Base-by-base conservation (phyloP, 1,140 invertebrate genomes). In the Microvelia longipes region DNA sequence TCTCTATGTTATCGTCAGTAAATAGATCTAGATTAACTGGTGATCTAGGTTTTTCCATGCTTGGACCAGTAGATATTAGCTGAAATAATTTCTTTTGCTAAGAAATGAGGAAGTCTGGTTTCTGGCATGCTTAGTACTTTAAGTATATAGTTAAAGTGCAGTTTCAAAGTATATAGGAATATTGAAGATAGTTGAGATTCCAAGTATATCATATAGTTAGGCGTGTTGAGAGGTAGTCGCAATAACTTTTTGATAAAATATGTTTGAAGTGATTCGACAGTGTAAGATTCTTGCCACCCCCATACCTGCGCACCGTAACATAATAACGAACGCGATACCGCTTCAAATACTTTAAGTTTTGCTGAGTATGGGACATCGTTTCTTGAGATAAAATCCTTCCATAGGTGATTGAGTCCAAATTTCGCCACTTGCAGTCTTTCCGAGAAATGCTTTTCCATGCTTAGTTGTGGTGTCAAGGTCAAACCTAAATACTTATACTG, bases 401-500 rank as follows among this genome's bases (percentile, higher is more conserved):
- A 50, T 50, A 19, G 5, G 35, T 5, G 19, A 19, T 50, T 50
- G 5, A 64, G 0, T 27, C 27, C 69, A 0, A 69, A n/a, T 29
- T 69, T 69, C 1, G 69, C 61, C 11, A 28, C 30, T 0, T 28
- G 19, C 19, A 62, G 26, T 29, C 62, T 69, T 2, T 63, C 60
- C 2, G 5, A 62, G 2, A 69, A 29, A 2, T 69, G 62, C 14
- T 26, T 15, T 19, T 24, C 61, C n/a, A 64, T 29, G 27, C 25
- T 25, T 30, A 69, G 60, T 63, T 50, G 61, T 26, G 69, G 62
- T 1, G 69, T 69, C 15, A 71, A 66, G n/a, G 64, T 69, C 2
- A 71, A 35, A 1, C 67, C 71, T 1, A 71, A 62, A 28, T 71
- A 71, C 29, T 71, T 71, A 28, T 69, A 71, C 15, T 30, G 29